Evolutionary conservation across 2,888 invertebrate species (phyloP).

Genomic region (Gonocerus acuteangulatus): DNA sequence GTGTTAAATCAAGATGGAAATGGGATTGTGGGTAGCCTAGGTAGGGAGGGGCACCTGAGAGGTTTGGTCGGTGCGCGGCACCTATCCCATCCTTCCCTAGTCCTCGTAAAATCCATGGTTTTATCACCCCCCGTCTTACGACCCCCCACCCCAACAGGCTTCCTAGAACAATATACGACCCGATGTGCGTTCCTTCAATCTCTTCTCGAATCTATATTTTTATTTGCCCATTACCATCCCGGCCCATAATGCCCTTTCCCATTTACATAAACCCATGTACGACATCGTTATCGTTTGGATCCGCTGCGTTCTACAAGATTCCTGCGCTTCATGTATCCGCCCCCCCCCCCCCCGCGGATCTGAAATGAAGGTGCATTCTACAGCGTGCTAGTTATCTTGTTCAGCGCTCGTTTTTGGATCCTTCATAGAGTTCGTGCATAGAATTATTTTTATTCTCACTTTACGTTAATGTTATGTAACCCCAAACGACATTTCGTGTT

Average conservation of each 20-base stretch:
- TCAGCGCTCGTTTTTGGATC: too few relatives aligned
- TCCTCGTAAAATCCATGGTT: slow-evolving; percentile 14
- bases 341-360: too few relatives aligned
- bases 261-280: slow-evolving; percentile 9
- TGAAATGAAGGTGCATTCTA: too few relatives aligned
- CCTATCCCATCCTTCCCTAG: neutral
- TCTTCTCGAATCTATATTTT: slow-evolving; percentile 20
- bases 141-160: slow-evolving; percentile 2
- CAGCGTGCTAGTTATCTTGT: too few relatives aligned
- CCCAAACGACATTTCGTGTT: too few relatives aligned
- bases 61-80: neutral
- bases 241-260: slow-evolving; percentile 2
- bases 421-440: too few relatives aligned
- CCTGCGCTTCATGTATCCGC: too few relatives aligned
- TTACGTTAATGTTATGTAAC: too few relatives aligned
- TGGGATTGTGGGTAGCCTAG: neutral
- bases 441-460: too few relatives aligned
- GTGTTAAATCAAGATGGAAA: neutral
- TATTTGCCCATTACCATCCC: slow-evolving; percentile 10
- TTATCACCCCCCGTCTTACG: slow-evolving; percentile 12
- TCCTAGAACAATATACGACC: slow-evolving; percentile 20
- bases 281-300: neutral
- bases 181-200: slow-evolving; percentile 18
- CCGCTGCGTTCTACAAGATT: too few relatives aligned
- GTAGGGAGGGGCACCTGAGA: neutral